Evolutionary conservation across 2,888 invertebrate genomes (phyloP), one percentile per base, ranked within the genome.

Genomic region (Aporophyla lueneburgensis): DNA sequence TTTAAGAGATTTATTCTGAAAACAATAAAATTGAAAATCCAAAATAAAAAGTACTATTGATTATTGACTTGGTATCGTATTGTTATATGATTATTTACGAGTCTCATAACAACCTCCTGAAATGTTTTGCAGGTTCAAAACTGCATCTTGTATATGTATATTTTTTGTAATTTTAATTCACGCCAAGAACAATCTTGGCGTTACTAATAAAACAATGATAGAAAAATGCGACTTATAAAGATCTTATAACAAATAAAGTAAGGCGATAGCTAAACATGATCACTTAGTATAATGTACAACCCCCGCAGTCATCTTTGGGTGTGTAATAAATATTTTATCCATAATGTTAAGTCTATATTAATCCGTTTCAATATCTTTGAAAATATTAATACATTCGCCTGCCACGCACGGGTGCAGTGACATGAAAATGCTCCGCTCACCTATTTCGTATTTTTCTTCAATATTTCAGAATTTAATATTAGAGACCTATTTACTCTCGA

Each of bases 391-490:
- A 77, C 66, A 78, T 74, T 49, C 72, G 58, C 43, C 40, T 27
- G 33, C 56, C 54, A 63, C 66, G 62, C 65, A 65, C 66, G 76
- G 27, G 62, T 53, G 79, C 86, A 82, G 82, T 86, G 85, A 87
- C 79, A 80, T 76, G 82, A 66, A 84, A 76, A 85, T 73, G 9
- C 56, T 77, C 27, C 49, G 63, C 73, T 76, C 77, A 71, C 63
- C 73, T 66, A 76, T 78, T 76, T 72, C 81, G 67, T 68, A 68
- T 79, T 77, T 82, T 49, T 62, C 82, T 71, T 84, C 79, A 71
- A 80, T 85, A 87, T 83, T 74, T 76, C 86, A 83, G 81, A 83
- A 87, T 75, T 70, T 69, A 78, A 76, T 86, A 81, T 65, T 67
- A 76, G 72, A 75, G 27, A 73, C 58, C 59, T 78, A 69, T 73